These are phyloP conservation scores for Scaptomyza tumidula DNA, from an alignment of 2,888 invertebrate genomes.

Conservation along the genomic window DNA sequence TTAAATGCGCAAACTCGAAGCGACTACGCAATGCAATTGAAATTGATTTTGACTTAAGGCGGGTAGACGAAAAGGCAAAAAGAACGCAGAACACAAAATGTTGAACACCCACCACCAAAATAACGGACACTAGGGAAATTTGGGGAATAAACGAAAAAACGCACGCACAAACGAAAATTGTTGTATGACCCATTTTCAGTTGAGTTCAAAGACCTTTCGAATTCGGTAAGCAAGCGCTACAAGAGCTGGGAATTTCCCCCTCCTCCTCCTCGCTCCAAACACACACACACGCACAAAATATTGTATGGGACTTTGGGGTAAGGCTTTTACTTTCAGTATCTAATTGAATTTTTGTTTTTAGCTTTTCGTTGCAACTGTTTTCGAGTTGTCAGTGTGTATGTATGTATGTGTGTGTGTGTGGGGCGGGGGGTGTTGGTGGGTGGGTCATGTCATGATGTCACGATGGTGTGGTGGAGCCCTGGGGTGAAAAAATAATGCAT, in stretches of 20 bases:
- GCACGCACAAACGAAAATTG: conserved; percentile 23
- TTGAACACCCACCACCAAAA: conserved; percentile 50
- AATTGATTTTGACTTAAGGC: conserved; percentile 61
- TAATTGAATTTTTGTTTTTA: conserved; percentile 51
- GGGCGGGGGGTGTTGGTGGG: conserved; percentile 32
- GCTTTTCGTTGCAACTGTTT: conserved; percentile 67
- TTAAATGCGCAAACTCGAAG: conserved; percentile 71
- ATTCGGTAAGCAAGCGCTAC: conserved; percentile 2
- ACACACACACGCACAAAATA: conserved; percentile 9
- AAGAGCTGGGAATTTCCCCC: conserved; percentile 48
- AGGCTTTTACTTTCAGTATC: conserved; percentile 71
- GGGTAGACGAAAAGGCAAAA: conserved; percentile 24
- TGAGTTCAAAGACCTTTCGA: conserved; percentile 82
- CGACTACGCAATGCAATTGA: conserved; percentile 79
- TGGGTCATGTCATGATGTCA: conserved; percentile 65
- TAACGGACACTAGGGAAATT: conserved; percentile 54
- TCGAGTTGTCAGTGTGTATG: conserved; percentile 47
- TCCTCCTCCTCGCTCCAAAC: conserved; percentile 35
- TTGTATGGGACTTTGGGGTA: conserved; percentile 43
- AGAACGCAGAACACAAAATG: conserved; percentile 3
- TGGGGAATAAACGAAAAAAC: conserved; percentile 30
- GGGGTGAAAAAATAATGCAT: conserved; percentile 72
- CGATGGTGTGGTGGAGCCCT: conserved; percentile 34
- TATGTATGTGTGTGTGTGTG: conserved; percentile 3
- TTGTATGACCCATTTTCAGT: conserved; percentile 81